These are phyloP conservation scores for Xerus rutilus DNA, from an alignment of 2,797 vertebrate genomes.

Conservation along the genomic window DNA sequence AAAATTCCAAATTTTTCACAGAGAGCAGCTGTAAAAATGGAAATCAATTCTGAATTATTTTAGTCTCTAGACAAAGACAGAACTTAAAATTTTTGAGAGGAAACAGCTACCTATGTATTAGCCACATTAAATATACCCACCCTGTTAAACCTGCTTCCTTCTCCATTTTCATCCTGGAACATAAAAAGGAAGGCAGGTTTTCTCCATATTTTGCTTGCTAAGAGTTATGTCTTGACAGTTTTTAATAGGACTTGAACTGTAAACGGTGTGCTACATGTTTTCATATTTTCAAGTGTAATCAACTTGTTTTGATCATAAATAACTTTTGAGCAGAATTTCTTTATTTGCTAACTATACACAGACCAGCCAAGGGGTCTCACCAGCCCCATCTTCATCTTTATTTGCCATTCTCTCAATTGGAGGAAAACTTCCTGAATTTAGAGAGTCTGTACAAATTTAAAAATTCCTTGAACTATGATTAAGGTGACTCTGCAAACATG, in stretches of 20 bases:
- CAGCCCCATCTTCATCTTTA: too few relatives aligned
- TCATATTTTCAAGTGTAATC: background rate
- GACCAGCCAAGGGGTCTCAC: too few relatives aligned
- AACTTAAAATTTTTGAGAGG: background rate
- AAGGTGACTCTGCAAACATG: background rate
- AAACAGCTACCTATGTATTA: background rate
- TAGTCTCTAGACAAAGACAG: background rate
- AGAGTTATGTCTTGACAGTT: background rate
- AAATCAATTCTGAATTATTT: slow-evolving; percentile 22
- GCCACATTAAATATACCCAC: background rate
- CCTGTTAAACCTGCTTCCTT: background rate
- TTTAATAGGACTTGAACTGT: background rate
- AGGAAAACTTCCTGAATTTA: slow-evolving; percentile 10
- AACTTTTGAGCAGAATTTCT: slow-evolving; percentile 33
- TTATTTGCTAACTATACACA: too few relatives aligned
- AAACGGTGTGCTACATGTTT: background rate
- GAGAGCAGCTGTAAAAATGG: background rate
- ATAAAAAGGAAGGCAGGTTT: background rate
- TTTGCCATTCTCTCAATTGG: background rate
- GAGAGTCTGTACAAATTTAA: background rate
- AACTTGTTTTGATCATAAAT: slow-evolving; percentile 54
- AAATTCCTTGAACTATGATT: background rate
- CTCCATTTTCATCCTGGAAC: background rate
- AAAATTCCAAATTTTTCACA: background rate
- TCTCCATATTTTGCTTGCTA: background rate